These are phyloP conservation scores for Conops quadrifasciatus DNA, from an alignment of 2,888 invertebrate species.

Conservation along the genomic window DNA sequence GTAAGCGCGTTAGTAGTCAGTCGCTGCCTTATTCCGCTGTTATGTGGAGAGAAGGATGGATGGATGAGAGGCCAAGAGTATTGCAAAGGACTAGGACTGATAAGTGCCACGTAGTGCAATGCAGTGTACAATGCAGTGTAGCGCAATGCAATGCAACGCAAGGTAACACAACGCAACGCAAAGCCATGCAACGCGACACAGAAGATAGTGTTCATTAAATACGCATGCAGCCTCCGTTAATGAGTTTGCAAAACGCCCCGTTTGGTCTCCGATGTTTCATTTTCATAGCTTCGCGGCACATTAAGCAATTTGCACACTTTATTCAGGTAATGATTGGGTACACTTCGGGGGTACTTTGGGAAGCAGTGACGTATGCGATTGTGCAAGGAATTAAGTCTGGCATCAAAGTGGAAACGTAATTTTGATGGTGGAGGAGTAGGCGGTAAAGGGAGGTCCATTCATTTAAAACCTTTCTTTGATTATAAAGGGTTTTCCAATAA, in stretches of 20 bases:
- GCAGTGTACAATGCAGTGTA: too few relatives aligned
- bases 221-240: slow-evolving; percentile 19
- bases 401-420: not conserved
- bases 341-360: not conserved
- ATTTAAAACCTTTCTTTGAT: too few relatives aligned
- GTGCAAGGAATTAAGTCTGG: not conserved
- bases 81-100: too few relatives aligned
- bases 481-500: too few relatives aligned
- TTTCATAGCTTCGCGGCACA: slow-evolving; percentile 55
- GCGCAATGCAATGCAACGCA: not conserved
- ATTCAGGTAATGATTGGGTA: slow-evolving; percentile 59
- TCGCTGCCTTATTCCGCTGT: too few relatives aligned
- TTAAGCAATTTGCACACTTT: slow-evolving; percentile 59
- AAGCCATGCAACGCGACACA: not conserved
- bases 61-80: too few relatives aligned
- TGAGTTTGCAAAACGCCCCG: not conserved
- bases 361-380: not conserved
- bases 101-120: too few relatives aligned
- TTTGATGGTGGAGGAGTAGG: not conserved
- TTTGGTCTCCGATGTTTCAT: slow-evolving; percentile 28
- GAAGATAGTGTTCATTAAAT: slow-evolving; percentile 3
- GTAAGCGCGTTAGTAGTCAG: too few relatives aligned
- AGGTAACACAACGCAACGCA: not conserved
- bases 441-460: not conserved
- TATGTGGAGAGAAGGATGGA: too few relatives aligned